Evolutionary conservation across 2,797 vertebrate genomes (phyloP).

Genomic region (Eulemur mongoz): DNA sequence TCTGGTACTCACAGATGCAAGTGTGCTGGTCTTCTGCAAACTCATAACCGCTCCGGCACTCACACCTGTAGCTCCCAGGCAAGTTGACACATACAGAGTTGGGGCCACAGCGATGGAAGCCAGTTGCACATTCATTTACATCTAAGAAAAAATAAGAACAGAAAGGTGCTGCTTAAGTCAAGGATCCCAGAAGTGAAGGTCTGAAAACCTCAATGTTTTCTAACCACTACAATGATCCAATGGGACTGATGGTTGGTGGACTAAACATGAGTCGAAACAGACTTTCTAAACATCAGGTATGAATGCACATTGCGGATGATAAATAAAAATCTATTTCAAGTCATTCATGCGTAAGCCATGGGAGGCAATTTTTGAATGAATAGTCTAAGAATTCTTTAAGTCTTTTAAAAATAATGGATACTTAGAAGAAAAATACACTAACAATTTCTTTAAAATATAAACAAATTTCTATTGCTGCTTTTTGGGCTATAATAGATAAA

Average conservation of each 20-base stretch:
- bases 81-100: slow-evolving; percentile 90
- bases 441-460: neutral
- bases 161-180: neutral
- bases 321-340: neutral
- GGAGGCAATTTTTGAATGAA: neutral
- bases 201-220: neutral
- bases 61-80: slow-evolving; percentile 91
- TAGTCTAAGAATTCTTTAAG: slow-evolving; percentile 28
- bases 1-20: slow-evolving; percentile 88
- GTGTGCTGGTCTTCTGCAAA: slow-evolving; percentile 85
- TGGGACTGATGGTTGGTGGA: neutral
- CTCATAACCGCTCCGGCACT: slow-evolving; percentile 88
- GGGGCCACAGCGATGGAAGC: slow-evolving; percentile 86
- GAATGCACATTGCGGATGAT: neutral
- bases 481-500: neutral
- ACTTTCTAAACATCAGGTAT: neutral
- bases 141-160: slow-evolving; percentile 82
- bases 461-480: neutral
- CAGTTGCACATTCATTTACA: slow-evolving; percentile 91
- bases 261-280: neutral
- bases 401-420: neutral
- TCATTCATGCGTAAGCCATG: neutral
- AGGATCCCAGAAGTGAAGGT: neutral
- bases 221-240: neutral
- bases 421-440: neutral